A percentile compares a stretch with the other conserved stretches of the same genome.
These are phyloP conservation scores for Mionectes macconnelli DNA, from an alignment of 2,113 vertebrate genomes.

Conservation along the genomic window DNA sequence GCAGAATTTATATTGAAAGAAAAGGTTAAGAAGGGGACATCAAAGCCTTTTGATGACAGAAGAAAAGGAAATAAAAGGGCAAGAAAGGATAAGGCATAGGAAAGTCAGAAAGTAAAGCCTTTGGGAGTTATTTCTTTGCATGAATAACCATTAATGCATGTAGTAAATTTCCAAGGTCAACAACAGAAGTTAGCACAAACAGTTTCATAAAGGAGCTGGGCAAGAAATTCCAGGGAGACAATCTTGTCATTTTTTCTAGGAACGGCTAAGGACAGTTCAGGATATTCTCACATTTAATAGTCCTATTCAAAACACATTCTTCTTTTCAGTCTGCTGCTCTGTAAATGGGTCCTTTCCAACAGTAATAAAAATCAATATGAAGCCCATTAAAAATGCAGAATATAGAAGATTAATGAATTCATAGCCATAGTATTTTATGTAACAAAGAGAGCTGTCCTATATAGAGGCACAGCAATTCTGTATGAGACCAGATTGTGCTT, in stretches of 20 bases:
- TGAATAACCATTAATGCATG: background rate
- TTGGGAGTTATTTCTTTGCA: background rate
- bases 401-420: slow-evolving; percentile 27
- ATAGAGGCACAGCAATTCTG: background rate
- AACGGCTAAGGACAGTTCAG: background rate
- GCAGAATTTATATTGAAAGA: background rate
- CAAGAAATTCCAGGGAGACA: background rate
- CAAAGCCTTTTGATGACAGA: background rate
- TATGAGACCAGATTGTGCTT: background rate
- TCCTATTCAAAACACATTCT: background rate
- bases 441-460: background rate
- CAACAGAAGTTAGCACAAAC: slow-evolving; percentile 18
- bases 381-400: background rate
- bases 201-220: background rate
- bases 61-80: background rate
- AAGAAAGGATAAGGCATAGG: background rate
- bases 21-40: background rate
- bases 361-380: background rate
- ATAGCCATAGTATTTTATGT: background rate
- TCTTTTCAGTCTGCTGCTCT: background rate
- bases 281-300: background rate
- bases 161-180: slow-evolving; percentile 43
- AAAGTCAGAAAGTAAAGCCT: background rate
- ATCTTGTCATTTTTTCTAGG: background rate
- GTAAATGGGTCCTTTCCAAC: background rate